Percentiles rank a stretch among this genome's conserved stretches.
Evolutionary conservation across 2,113 vertebrate genomes (phyloP).

Genomic region (Mobula hypostoma): DNA sequence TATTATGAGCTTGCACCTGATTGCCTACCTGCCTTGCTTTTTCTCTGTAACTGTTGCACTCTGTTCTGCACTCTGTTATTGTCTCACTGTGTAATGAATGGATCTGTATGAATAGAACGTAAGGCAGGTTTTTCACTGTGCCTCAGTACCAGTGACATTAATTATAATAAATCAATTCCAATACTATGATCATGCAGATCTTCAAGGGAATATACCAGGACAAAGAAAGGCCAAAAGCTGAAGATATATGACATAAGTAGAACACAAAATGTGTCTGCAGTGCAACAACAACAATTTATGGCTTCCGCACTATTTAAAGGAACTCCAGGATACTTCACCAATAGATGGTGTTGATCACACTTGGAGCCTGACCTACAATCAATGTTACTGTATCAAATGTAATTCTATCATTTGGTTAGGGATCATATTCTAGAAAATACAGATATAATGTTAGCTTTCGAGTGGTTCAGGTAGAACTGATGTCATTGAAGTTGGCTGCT

Average conservation of each 20-base stretch:
- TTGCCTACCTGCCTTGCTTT: too few relatives aligned
- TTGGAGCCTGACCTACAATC: neutral
- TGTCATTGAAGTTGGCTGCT: neutral
- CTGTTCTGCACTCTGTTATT: too few relatives aligned
- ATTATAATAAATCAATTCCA: too few relatives aligned
- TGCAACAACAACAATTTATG: neutral
- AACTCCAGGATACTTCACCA: neutral
- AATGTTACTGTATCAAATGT: neutral
- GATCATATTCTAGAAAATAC: neutral
- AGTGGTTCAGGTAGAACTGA: neutral
- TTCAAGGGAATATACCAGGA: neutral
- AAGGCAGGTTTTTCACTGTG: too few relatives aligned
- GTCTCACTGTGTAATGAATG: too few relatives aligned
- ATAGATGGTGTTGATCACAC: neutral
- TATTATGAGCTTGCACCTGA: too few relatives aligned
- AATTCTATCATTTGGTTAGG: neutral
- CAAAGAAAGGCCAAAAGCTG: too few relatives aligned
- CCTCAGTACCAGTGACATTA: too few relatives aligned
- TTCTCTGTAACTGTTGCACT: too few relatives aligned
- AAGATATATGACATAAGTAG: neutral
- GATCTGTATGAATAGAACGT: too few relatives aligned
- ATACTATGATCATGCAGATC: neutral
- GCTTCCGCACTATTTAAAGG: neutral
- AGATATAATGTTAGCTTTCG: neutral
- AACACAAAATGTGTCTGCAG: neutral